These are phyloP conservation scores for Mylabris sibirica DNA, from an alignment of 2,888 invertebrate genomes.

Conservation along the genomic window DNA sequence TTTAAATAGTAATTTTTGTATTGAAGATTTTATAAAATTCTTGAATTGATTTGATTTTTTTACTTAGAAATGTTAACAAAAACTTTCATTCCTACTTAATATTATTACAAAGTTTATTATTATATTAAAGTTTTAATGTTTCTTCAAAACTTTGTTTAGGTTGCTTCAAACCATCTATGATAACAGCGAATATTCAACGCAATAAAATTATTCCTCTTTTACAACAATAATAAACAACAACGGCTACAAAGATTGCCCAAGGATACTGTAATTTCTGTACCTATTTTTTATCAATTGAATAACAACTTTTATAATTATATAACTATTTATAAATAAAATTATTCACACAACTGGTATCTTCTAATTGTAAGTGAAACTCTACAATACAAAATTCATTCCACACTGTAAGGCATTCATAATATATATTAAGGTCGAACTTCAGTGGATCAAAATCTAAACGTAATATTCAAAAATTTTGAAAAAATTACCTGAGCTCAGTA, in stretches of 20 bases:
- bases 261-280: not conserved
- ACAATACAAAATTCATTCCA: too few species aligned
- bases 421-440: too few species aligned
- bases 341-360: not conserved
- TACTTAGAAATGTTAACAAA: not conserved
- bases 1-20: not conserved
- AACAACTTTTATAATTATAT: slow-evolving; percentile 3
- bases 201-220: slow-evolving; percentile 21
- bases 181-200: slow-evolving; percentile 20
- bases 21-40: not conserved
- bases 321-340: not conserved
- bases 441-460: too few species aligned
- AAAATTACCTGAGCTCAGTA: too few species aligned
- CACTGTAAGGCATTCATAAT: too few species aligned
- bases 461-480: too few species aligned
- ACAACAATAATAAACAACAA: not conserved
- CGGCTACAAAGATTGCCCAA: not conserved
- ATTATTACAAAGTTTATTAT: slow-evolving; percentile 15
- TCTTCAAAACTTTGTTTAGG: slow-evolving; percentile 21
- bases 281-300: slow-evolving; percentile 1
- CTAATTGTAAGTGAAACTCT: too few species aligned
- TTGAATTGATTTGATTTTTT: slow-evolving; percentile 1
- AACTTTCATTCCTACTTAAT: not conserved
- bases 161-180: slow-evolving; percentile 22
- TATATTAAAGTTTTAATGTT: slow-evolving; percentile 26